Evolutionary conservation across 2,113 vertebrate species (phyloP).

Genomic region (Mirza zaza): DNA sequence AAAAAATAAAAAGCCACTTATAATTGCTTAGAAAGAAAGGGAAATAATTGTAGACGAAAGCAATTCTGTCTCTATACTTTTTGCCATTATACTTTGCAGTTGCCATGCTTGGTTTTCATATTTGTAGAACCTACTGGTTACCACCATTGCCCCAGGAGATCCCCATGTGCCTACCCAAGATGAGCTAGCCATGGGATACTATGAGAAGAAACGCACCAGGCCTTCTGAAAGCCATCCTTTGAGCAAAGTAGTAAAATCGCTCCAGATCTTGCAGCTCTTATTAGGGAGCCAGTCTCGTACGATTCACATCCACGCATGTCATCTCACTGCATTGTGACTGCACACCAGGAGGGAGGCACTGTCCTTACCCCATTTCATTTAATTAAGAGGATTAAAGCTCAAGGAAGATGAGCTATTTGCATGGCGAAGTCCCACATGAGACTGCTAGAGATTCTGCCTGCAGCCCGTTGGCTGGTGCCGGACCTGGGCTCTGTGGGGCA

Average conservation of each 20-base stretch:
- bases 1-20: not conserved
- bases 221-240: not conserved
- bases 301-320: accelerated
- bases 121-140: not conserved
- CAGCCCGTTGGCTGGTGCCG: not conserved
- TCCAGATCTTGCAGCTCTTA: not conserved
- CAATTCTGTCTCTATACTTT: not conserved
- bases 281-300: not conserved
- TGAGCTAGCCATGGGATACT: not conserved
- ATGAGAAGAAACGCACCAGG: not conserved
- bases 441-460: not conserved
- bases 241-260: not conserved
- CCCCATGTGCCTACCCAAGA: not conserved
- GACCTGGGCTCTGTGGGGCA: not conserved
- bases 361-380: not conserved
- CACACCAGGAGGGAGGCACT: not conserved
- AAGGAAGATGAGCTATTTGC: not conserved
- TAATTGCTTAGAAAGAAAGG: not conserved
- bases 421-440: not conserved
- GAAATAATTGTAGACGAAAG: not conserved
- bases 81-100: not conserved
- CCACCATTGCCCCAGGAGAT: not conserved
- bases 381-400: too few relatives aligned
- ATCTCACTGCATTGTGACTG: not conserved
- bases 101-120: not conserved